Percentiles rank a stretch among this genome's conserved stretches.
These are phyloP conservation scores for Scarus forsteni DNA, from an alignment of 2,797 vertebrate genomes.

Conservation along the genomic window DNA sequence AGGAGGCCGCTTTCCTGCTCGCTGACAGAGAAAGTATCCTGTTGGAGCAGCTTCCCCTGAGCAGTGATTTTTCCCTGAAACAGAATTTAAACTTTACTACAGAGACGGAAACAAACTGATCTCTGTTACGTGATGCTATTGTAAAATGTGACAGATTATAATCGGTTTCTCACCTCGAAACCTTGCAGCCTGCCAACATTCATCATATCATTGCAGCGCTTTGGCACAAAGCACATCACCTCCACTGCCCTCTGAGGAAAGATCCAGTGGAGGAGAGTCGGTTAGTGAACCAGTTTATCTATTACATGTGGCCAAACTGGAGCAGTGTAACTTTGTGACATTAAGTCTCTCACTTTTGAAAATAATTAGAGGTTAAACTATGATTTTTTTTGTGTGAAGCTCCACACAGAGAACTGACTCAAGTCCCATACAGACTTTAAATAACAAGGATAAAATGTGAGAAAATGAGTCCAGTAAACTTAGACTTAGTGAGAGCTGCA, in stretches of 20 bases:
- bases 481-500: too few relatives aligned
- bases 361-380: too few relatives aligned
- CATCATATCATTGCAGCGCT: constrained; percentile 95
- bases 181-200: constrained; percentile 92
- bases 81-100: constrained; percentile 9
- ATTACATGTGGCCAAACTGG: background rate
- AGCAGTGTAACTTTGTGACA: background rate
- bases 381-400: too few relatives aligned
- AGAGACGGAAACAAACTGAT: background rate
- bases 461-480: too few relatives aligned
- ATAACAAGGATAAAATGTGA: too few relatives aligned
- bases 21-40: constrained; percentile 90
- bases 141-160: background rate
- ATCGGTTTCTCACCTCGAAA: constrained; percentile 87
- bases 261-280: background rate
- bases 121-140: background rate
- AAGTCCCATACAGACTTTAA: too few relatives aligned
- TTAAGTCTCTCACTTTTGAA: background rate
- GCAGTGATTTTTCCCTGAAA: constrained; percentile 91
- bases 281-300: background rate
- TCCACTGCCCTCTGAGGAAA: constrained; percentile 88
- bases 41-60: constrained; percentile 93
- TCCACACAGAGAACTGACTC: too few relatives aligned
- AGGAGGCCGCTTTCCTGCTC: constrained; percentile 86
- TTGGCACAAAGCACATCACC: constrained; percentile 93